Evolutionary conservation across 2,888 invertebrate genomes (phyloP), one percentile per base, ranked within the genome.

Genomic region (Lomographa bimaculata): DNA sequence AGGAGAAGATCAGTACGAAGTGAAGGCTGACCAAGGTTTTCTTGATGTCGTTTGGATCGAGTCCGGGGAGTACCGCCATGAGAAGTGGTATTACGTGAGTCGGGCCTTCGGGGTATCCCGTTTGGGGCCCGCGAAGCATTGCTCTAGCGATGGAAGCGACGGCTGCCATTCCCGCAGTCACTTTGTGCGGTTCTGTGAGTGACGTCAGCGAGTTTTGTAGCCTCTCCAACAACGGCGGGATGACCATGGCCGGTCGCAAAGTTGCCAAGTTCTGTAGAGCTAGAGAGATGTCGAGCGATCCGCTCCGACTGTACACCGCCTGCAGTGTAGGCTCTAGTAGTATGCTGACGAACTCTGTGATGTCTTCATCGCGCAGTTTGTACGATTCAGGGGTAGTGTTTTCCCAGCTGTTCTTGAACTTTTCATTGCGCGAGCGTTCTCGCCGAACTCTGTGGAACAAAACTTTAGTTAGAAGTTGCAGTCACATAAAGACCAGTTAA

Each of bases 41-140:
- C 50, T 92, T 91, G 21, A 94, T 90, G 74, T 98, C 97, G 66
- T 98, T 98, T 0, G 96, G 94, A 74, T 98, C 98, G 23, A 98
- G 94, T 6, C 97, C 97, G 0, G 98, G 97, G 7, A 98, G 80
- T 0, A 95, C 90, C 0, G 94, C 93, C 69, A 95, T 91, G 6
- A 98, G 85, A 11, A 98, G 85, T 0, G 96, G 96, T 7, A 98
- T 89, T 0, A 97, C 93, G 61, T 97, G 95, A 0, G 92, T 91
- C 2, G 94, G 94, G 0, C 96, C 97, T 69, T 95, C 95, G 0
- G 93, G 91, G 67, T 92, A 95, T 6, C 85, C 90, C 3, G 87
- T 79, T 14, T 79, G 76, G 0, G 84, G 73, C 2, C 92, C 92
- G 12, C 81, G 66, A 0, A 93, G 89, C 81, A 94, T 81, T 0